Conservation (phyloP, 2,113 vertebrate species). For the Cavia aperea region DNA sequence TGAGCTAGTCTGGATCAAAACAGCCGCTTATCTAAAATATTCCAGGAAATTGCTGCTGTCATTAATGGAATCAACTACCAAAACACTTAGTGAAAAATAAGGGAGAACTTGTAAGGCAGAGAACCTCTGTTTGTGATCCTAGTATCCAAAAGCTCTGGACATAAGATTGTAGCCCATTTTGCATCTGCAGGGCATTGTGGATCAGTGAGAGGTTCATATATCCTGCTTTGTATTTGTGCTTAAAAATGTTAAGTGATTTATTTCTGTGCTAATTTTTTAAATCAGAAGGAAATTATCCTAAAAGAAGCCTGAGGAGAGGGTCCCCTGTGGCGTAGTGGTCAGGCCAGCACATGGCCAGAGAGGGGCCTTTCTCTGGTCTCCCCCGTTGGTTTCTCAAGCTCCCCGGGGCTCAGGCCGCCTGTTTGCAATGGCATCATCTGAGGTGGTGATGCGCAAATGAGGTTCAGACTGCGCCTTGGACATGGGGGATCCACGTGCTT, state of each 20-base stretch:
- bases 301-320: neutral
- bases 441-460: neutral
- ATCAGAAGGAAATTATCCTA: neutral
- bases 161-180: neutral
- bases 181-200: neutral
- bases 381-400: neutral
- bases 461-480: neutral
- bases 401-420: neutral
- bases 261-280: neutral
- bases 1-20: neutral
- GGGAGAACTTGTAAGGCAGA: neutral
- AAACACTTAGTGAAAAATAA: neutral
- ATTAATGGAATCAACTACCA: neutral
- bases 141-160: neutral
- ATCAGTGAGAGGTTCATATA: rapidly evolving
- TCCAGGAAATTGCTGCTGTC: neutral
- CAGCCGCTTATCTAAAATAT: conserved; percentile 1
- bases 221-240: too few relatives aligned
- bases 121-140: neutral
- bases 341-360: neutral
- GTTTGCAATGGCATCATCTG: neutral
- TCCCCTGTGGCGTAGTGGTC: neutral
- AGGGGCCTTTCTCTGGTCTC: neutral
- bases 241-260: neutral
- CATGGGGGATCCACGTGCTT: neutral